Conservation (phyloP, 2,888 invertebrate species). For the Orgyia antiqua region DNA sequence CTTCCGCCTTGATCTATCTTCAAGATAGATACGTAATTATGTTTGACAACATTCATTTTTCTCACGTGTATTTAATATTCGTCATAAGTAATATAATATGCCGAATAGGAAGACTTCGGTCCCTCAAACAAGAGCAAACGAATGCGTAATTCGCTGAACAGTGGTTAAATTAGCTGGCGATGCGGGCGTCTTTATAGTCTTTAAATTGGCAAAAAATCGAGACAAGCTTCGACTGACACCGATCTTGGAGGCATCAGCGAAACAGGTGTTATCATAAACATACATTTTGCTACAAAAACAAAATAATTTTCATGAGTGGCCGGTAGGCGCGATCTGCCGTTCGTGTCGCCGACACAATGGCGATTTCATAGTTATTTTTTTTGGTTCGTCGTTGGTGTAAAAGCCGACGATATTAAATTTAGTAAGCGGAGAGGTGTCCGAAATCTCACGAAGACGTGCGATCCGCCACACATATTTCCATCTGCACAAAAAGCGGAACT, state of each 20-base stretch:
- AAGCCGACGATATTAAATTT: constrained; percentile 77
- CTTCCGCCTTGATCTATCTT: no score
- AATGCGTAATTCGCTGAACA: constrained; percentile 71
- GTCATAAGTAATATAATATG: constrained; percentile 12
- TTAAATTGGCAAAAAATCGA: constrained; percentile 76
- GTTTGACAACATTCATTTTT: no score
- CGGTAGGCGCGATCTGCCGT: constrained; percentile 75
- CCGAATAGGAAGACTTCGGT: constrained; percentile 17
- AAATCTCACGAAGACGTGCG: constrained; percentile 78
- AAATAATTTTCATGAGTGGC: constrained; percentile 77
- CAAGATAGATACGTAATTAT: no score
- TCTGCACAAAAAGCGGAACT: constrained; percentile 77
- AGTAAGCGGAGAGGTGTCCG: constrained; percentile 78
- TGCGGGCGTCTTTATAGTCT: constrained; percentile 75
- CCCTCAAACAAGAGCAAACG: constrained; percentile 40
- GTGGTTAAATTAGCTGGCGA: constrained; percentile 73
- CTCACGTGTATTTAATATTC: constrained; percentile 13
- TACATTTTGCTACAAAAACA: constrained; percentile 77
- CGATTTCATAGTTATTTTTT: constrained; percentile 72
- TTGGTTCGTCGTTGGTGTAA: constrained; percentile 62
- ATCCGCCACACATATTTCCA: constrained; percentile 80
- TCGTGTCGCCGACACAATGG: constrained; percentile 77
- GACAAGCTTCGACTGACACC: constrained; percentile 72
- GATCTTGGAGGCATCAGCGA: constrained; percentile 75
- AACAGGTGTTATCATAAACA: constrained; percentile 79